Base-by-base conservation (phyloP, 2,888 invertebrate species). In the Drosophila lacicola region DNA sequence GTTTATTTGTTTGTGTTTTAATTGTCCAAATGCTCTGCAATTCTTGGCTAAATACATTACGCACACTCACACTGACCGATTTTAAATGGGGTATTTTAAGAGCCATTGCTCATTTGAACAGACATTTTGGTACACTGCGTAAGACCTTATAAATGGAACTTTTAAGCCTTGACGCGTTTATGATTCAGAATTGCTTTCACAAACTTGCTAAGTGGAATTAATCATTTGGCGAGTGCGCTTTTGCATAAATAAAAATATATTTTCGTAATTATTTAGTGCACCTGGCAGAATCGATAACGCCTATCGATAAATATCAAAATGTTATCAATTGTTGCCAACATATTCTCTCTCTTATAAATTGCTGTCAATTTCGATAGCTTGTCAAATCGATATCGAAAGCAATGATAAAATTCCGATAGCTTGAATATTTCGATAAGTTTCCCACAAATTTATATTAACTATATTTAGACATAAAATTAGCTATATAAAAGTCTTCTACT, bases 1-100 rank as follows among this genome's bases (percentile, higher is more conserved):
- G 62, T 78, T 73, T 78, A 57, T 66, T 69, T 73, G 62, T 46
- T 65, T 65, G 45, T 60, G 39, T 58, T 64, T 51, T 50, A 60
- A 39, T 64, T 70, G 25, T 21, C 46, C 42, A 65, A 58, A 41
- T 66, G 34, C 45, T 56, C 53, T 46, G 42, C 34, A 39, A 47
- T 69, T 51, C 54, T 47, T 53, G 47, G 34, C 34, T 0, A 47
- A 61, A 29, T 36, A 58, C 45, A 62, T 37, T 53, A 42, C 54
- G 46, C 25, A 39, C 44, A 45, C 29, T 37, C 49, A 45, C 42
- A 56, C 13, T 25, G 37, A n/a, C 36, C 46, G 37, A 37, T 64
- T 66, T 57, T 36, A 39, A 50, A 17, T 17, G n/a, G 8, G n/a
- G 4, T 19, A 33, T 36, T 17, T 72, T 14, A 14, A 50, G 56